phyloP scores from a whole-genome alignment of 1,140 invertebrate species.

The Lerema accius region DNA sequence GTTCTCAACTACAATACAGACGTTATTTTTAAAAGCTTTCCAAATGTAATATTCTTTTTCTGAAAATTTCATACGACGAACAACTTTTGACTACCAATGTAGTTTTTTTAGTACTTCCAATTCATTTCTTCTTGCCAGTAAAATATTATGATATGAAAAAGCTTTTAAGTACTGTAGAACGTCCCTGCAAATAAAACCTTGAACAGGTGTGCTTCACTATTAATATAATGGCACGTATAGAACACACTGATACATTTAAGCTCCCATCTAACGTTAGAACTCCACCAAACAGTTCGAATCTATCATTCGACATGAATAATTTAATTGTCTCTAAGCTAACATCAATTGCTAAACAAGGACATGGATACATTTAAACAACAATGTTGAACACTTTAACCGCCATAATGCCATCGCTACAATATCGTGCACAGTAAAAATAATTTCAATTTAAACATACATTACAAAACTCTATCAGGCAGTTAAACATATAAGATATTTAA shows the following conservation, averaged over 20 bases:
- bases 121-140: neutral
- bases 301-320: constrained; percentile 16
- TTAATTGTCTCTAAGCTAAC: constrained; percentile 22
- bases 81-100: neutral
- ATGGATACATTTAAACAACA: constrained; percentile 13
- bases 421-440: constrained; percentile 9
- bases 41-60: neutral
- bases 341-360: constrained; percentile 20
- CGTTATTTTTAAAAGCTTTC: constrained; percentile 29
- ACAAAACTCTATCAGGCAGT: constrained; percentile 15
- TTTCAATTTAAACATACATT: neutral
- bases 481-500: constrained; percentile 5
- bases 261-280: constrained; percentile 40
- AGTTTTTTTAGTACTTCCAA: neutral
- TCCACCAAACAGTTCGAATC: constrained; percentile 20
- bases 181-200: constrained; percentile 17
- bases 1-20: constrained; percentile 38
- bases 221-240: constrained; percentile 44
- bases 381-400: constrained; percentile 5
- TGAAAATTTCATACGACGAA: neutral
- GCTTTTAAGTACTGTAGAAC: constrained; percentile 48
- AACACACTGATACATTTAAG: constrained; percentile 55
- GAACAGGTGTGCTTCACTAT: constrained; percentile 22
- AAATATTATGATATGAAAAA: constrained; percentile 43
- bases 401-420: constrained; percentile 8